Evolutionary conservation across 2,797 vertebrate species (phyloP).

Genomic region (Falco berigora): DNA sequence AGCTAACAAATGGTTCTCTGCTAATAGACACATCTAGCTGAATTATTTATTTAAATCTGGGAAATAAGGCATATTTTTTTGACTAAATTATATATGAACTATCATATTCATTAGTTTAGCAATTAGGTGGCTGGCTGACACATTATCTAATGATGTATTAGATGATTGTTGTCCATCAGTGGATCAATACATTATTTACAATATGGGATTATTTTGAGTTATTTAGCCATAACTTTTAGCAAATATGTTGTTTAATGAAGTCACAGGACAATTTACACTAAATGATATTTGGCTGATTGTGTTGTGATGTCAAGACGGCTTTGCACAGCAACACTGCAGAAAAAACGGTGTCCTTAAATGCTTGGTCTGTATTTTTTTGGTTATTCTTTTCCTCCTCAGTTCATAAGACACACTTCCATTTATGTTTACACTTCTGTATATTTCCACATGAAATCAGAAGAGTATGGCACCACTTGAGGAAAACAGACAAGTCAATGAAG

Average conservation of each 20-base stretch:
- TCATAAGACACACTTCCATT: not conserved
- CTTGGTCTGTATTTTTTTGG: not conserved
- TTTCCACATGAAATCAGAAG: not conserved
- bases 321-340: not conserved
- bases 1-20: not conserved
- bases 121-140: not conserved
- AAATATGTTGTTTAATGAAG: not conserved
- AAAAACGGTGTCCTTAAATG: not conserved
- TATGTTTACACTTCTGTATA: not conserved
- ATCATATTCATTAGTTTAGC: conserved; percentile 23
- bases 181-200: conserved; percentile 16
- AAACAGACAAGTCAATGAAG: not conserved
- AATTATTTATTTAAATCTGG: conserved; percentile 56
- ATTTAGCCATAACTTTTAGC: not conserved
- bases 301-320: not conserved
- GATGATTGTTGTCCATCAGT: not conserved
- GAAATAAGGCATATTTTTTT: conserved; percentile 19
- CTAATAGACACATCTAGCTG: conserved; percentile 1
- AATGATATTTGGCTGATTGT: not conserved
- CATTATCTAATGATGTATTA: conserved; percentile 8
- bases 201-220: not conserved
- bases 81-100: conserved; percentile 33
- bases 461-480: not conserved
- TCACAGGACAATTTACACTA: not conserved
- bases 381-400: not conserved